Conservation (phyloP, 1,140 invertebrate species). For the Hylaeus anthracinus region DNA sequence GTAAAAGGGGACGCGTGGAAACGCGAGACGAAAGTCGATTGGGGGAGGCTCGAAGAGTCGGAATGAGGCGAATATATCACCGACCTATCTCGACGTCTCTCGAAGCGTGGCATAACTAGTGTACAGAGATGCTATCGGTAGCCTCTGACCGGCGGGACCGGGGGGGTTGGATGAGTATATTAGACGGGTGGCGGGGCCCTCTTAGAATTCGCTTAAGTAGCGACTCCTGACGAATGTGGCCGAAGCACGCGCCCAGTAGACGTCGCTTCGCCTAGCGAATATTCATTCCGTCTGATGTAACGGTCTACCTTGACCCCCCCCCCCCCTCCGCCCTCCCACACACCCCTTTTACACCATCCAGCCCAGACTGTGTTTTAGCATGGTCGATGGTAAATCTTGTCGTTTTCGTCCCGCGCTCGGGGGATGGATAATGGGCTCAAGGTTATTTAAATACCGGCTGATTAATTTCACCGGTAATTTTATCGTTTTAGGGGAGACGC, state of each 20-base stretch:
- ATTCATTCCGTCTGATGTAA: constrained; percentile 55
- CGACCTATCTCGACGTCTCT: constrained; percentile 53
- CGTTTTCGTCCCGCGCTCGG: neutral
- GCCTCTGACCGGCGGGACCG: constrained; percentile 44
- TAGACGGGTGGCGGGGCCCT: constrained; percentile 57
- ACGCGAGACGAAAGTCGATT: constrained; percentile 16
- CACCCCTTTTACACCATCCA: neutral
- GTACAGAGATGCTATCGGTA: constrained; percentile 61
- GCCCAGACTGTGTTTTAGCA: neutral
- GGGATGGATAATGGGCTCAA: constrained; percentile 7
- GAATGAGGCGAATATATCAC: constrained; percentile 57
- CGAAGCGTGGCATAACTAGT: constrained; percentile 61
- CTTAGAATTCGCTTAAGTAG: constrained; percentile 66
- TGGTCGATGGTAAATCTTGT: constrained; percentile 13
- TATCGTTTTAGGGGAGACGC: neutral
- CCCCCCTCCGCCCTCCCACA: too few species aligned
- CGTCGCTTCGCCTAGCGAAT: constrained; percentile 38
- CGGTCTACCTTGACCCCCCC: constrained; percentile 54
- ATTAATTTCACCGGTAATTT: constrained; percentile 17
- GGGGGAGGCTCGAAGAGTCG: constrained; percentile 27
- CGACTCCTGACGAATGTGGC: constrained; percentile 71
- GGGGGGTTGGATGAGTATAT: constrained; percentile 66
- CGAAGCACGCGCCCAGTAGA: constrained; percentile 66
- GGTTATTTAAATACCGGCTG: constrained; percentile 32
- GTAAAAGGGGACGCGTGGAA: neutral